These are phyloP conservation scores for Bovichtus variegatus DNA, from an alignment of 2,797 vertebrate genomes.

Conservation along the genomic window DNA sequence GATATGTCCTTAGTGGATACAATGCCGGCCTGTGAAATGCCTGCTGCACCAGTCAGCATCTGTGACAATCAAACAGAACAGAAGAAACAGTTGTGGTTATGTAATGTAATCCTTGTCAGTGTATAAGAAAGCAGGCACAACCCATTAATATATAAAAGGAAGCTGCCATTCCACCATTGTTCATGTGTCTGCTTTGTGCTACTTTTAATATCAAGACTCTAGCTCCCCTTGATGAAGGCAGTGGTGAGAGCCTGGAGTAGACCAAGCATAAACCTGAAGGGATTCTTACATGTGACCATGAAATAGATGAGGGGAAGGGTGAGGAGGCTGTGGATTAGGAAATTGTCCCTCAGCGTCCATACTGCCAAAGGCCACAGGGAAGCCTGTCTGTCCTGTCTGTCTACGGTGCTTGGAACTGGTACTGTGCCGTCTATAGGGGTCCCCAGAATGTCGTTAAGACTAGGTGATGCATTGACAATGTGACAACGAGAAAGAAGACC, in stretches of 20 bases:
- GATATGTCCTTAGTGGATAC: constrained; percentile 52
- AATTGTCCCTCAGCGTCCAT: constrained; percentile 62
- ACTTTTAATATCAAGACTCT: background rate
- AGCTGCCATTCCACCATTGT: background rate
- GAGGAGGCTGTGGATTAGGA: constrained; percentile 86
- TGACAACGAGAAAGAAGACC: background rate
- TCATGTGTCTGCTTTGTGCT: background rate
- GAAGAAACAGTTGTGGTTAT: background rate
- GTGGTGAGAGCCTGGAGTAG: constrained; percentile 89
- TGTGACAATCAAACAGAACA: constrained; percentile 75
- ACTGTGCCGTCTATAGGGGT: background rate
- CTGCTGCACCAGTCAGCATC: constrained; percentile 88
- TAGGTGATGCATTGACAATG: background rate
- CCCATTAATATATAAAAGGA: background rate
- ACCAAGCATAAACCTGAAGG: constrained; percentile 86
- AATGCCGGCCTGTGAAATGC: constrained; percentile 89
- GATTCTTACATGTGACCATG: constrained; percentile 87
- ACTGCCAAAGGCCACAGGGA: constrained; percentile 82
- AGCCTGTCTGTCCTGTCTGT: constrained; percentile 84
- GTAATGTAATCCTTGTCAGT: background rate
- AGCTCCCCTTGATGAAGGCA: constrained; percentile 77
- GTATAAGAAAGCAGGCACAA: constrained; percentile 5
- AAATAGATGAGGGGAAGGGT: constrained; percentile 89
- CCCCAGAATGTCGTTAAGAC: background rate
- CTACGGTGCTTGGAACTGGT: constrained; percentile 84